Conservation (phyloP, 1,140 invertebrate species). For the Leptopilina clavipes region DNA sequence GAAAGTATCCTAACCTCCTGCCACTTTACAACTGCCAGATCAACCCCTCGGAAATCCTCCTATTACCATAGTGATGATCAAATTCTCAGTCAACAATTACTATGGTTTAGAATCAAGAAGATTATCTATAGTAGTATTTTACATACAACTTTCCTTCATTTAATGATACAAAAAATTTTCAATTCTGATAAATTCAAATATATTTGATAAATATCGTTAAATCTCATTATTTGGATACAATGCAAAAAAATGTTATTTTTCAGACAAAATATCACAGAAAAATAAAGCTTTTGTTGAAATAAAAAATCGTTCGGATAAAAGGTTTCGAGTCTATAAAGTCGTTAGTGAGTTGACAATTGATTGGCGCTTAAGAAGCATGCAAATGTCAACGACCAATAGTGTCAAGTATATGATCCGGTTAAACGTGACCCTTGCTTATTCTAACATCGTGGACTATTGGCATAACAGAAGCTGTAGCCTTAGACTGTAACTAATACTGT, state of each 20-base stretch:
- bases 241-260: too few species aligned
- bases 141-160: too few species aligned
- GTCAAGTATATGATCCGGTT: slow-evolving; percentile 62
- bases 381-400: slow-evolving; percentile 37
- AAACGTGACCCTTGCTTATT: slow-evolving; percentile 50
- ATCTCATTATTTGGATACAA: too few species aligned
- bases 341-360: background rate
- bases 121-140: too few species aligned
- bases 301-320: background rate
- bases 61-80: slow-evolving; percentile 33
- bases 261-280: too few species aligned
- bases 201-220: too few species aligned
- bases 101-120: background rate
- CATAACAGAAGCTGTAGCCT: slow-evolving; percentile 55
- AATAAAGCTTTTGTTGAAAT: background rate
- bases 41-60: background rate
- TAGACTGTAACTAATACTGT: slow-evolving; percentile 47
- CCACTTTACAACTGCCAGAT: background rate
- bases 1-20: slow-evolving; percentile 36
- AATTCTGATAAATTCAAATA: too few species aligned
- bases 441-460: slow-evolving; percentile 47
- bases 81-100: slow-evolving; percentile 26
- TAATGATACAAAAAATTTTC: too few species aligned
- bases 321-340: background rate
- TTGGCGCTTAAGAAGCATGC: background rate